Percentiles rank a stretch among this genome's conserved stretches.
These are phyloP conservation scores for Pterocles orientalis DNA, from an alignment of 2,113 vertebrate species.

Conservation along the genomic window DNA sequence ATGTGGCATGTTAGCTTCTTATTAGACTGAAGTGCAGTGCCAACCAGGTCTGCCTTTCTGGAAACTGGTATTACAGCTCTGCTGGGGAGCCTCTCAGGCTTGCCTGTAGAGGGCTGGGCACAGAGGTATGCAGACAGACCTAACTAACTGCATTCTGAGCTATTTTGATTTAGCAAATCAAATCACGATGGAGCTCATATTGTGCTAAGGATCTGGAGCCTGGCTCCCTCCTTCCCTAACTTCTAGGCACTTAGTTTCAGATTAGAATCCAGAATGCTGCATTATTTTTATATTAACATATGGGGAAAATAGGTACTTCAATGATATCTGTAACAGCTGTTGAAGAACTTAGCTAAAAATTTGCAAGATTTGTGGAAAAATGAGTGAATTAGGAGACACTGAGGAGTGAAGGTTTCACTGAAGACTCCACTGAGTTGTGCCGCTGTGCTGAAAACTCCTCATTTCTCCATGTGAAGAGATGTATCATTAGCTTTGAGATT, in stretches of 20 bases:
- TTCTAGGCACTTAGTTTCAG: background rate
- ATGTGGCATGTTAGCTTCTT: background rate
- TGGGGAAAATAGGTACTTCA: background rate
- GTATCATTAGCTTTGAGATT: background rate
- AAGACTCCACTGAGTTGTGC: background rate
- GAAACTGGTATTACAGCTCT: background rate
- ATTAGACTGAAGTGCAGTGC: too few relatives aligned
- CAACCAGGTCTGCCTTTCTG: background rate
- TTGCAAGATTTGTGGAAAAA: background rate
- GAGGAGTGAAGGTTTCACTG: background rate
- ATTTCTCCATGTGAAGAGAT: background rate
- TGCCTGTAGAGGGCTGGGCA: background rate
- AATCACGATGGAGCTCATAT: fast-evolving
- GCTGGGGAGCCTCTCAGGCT: background rate
- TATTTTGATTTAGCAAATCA: background rate
- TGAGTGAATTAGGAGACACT: background rate
- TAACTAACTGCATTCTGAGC: background rate
- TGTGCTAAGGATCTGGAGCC: background rate
- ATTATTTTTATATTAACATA: background rate
- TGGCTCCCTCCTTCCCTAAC: background rate
- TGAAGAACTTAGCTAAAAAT: background rate
- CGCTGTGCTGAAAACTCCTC: background rate
- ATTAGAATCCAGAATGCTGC: background rate
- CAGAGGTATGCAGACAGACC: background rate
- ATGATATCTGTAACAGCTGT: background rate